Base-by-base conservation (phyloP, 2,113 vertebrate genomes). In the Megaceryle torquata region DNA sequence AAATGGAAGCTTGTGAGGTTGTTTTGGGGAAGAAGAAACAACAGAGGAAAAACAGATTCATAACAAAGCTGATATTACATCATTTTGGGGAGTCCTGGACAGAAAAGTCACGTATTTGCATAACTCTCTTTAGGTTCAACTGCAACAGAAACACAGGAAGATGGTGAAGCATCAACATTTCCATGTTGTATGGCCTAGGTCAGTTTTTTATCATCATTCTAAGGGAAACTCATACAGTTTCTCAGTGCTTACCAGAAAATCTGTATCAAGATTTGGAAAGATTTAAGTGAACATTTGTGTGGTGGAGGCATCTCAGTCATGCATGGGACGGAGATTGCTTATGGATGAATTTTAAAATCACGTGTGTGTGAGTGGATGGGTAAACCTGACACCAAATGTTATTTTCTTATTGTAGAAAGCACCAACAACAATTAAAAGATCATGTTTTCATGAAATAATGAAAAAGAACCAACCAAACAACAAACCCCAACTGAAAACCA, bases 331-430 rank as follows among this genome's bases (percentile, higher is more conserved):
- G 87, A 67, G 84, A 63, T 43, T 80, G 76, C 68, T 85, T 83
- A 31, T 41, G 85, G 65, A 8, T 48, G 78, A 89, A 43, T 25
- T 78, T 29, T 82, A 78, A 67, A 91, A 71, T 84, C 48, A 33
- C 68, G 6, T 57, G 77, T 37, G 37, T 93, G 86, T 71, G 74
- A 94, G 54, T 91, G 95, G 96, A 96, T 96, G 96, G 96, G 51
- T 75, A 57, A 75, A 96, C 74, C 89, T 87, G 93, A 67, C 69
- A 94, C 53, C 89, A 95, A 94, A 91, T 82, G 87, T 59, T 85
- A n/a, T 18, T 71, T 63, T 54, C 72, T 89, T 11, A 16, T 33
- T 13, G 20, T 43, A 35, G 93, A 84, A 94, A 87, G 12, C 43
- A 60, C 3, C 25, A 10, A 65, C 78, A 91, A 51, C 44, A 50